These are phyloP conservation scores for Pteropus alecto DNA, from an alignment of 2,113 vertebrate genomes.

Conservation along the genomic window DNA sequence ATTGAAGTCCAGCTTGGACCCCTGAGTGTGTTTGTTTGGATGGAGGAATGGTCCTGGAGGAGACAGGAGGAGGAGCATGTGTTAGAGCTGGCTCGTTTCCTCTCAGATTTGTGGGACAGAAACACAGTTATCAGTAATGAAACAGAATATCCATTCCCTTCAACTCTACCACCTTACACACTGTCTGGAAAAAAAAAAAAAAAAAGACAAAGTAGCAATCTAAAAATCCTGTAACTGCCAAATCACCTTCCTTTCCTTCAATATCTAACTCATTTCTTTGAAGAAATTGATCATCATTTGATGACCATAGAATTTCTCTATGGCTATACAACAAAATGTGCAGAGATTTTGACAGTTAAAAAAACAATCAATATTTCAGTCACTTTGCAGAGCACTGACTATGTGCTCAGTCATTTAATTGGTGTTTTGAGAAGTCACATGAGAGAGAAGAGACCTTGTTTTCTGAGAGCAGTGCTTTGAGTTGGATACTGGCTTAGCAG, in stretches of 20 bases:
- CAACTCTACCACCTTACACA: not conserved
- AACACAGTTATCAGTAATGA: slow-evolving; percentile 37
- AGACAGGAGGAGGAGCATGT: not conserved
- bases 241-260: slow-evolving; percentile 38
- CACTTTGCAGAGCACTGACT: slow-evolving; percentile 47
- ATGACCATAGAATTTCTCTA: slow-evolving; percentile 51
- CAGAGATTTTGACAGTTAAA: not conserved
- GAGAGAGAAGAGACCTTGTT: not conserved
- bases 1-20: not conserved
- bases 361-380: slow-evolving; percentile 40
- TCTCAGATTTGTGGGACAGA: slow-evolving; percentile 19
- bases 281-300: slow-evolving; percentile 44
- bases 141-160: not conserved
- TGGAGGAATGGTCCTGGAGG: not conserved
- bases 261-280: slow-evolving; percentile 46
- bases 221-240: slow-evolving; percentile 22
- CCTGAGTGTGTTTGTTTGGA: not conserved
- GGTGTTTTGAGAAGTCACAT: not conserved
- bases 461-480: not conserved
- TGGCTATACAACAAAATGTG: slow-evolving; percentile 49
- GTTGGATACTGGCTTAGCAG: not conserved
- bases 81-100: not conserved
- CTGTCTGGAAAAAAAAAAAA: not conserved
- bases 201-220: slow-evolving; percentile 11
- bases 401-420: slow-evolving; percentile 12